A percentile compares a stretch with the other conserved stretches of the same genome.
These are phyloP conservation scores for Silurus aristotelis DNA, from an alignment of 2,797 vertebrate genomes.

Conservation along the genomic window DNA sequence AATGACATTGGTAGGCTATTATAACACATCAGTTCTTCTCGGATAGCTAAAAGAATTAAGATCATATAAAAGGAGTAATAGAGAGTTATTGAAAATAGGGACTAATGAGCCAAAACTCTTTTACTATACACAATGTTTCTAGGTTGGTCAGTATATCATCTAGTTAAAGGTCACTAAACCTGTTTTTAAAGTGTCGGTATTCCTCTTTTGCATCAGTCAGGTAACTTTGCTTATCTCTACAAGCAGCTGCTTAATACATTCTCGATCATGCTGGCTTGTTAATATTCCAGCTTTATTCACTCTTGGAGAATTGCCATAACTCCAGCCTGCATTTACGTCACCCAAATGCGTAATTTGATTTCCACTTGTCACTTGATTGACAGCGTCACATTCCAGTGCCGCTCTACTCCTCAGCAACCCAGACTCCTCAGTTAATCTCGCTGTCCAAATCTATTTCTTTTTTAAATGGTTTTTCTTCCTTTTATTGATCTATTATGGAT, in stretches of 20 bases:
- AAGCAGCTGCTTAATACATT: not conserved
- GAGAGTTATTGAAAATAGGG: too few species aligned
- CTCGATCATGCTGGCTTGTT: not conserved
- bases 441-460: not conserved
- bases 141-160: not conserved
- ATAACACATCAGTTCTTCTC: not conserved
- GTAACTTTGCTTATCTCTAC: not conserved
- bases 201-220: not conserved
- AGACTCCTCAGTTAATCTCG: not conserved
- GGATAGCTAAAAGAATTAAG: not conserved
- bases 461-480: not conserved
- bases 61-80: not conserved
- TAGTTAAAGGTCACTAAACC: not conserved
- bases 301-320: not conserved
- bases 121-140: not conserved
- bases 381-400: not conserved
- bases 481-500: not conserved
- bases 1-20: too few species aligned
- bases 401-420: not conserved
- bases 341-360: not conserved
- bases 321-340: not conserved
- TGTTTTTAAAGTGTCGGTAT: conserved; percentile 1
- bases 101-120: too few species aligned
- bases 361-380: not conserved
- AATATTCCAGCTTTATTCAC: conserved; percentile 7